Percentiles rank a stretch among this genome's conserved stretches.
phyloP scores from a whole-genome alignment of 2,797 vertebrate species.

The Gypaetus barbatus region DNA sequence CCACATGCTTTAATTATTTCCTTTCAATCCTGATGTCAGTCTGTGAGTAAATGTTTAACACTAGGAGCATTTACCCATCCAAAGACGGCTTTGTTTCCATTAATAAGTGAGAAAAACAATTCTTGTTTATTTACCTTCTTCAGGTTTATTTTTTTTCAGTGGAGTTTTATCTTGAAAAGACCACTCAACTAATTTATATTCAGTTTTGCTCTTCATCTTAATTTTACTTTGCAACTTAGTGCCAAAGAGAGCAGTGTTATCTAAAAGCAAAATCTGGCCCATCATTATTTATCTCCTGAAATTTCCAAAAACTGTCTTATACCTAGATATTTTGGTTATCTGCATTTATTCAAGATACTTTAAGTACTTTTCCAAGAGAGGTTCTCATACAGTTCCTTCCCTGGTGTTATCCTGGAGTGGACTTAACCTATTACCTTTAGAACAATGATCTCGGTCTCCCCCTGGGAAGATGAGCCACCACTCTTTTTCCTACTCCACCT shows the following conservation, averaged over 20 bases:
- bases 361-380: not conserved
- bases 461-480: accelerated
- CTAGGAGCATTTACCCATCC: not conserved
- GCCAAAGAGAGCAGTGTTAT: not conserved
- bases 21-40: not conserved
- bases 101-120: not conserved
- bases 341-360: not conserved
- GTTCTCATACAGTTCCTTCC: not conserved
- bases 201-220: not conserved
- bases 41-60: not conserved
- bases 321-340: not conserved
- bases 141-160: not conserved
- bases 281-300: not conserved
- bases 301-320: not conserved
- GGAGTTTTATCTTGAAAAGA: not conserved
- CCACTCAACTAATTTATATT: not conserved
- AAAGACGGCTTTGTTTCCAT: not conserved
- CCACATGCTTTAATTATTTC: not conserved
- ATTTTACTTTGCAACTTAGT: not conserved
- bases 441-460: not conserved
- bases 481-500: not conserved
- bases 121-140: not conserved
- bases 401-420: accelerated
- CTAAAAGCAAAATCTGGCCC: not conserved
- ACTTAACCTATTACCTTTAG: not conserved